These are phyloP conservation scores for Bombus impatiens DNA, from an alignment of 1,140 invertebrate genomes.

Conservation along the genomic window DNA sequence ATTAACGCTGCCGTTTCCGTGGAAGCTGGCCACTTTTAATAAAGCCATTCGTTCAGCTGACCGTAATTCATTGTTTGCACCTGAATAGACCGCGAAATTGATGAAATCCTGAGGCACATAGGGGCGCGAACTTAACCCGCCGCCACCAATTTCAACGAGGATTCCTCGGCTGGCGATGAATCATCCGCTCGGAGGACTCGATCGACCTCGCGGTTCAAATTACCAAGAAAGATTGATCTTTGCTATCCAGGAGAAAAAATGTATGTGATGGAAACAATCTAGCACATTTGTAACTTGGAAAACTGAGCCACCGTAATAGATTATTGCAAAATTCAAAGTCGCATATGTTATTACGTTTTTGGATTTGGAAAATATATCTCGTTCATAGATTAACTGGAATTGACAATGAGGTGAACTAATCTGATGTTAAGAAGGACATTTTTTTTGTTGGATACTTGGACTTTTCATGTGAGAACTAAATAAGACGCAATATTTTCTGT, in stretches of 20 bases:
- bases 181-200: constrained; percentile 50
- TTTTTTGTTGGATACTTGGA: too few species aligned
- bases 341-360: background rate
- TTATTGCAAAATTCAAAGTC: background rate
- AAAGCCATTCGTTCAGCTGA: constrained; percentile 47
- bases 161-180: constrained; percentile 61
- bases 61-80: constrained; percentile 55
- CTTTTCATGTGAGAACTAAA: too few species aligned
- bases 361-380: background rate
- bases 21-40: constrained; percentile 34
- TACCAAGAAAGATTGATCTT: background rate
- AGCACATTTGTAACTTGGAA: background rate
- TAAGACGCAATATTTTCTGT: too few species aligned
- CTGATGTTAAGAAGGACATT: background rate
- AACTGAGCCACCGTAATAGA: too few species aligned
- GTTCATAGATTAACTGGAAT: too few species aligned
- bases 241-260: background rate
- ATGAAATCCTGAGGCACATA: constrained; percentile 53
- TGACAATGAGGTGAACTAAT: too few species aligned
- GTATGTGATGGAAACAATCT: background rate
- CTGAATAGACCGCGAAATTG: constrained; percentile 58
- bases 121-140: constrained; percentile 41
- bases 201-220: constrained; percentile 29
- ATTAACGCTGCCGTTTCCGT: constrained; percentile 39
- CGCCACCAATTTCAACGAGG: constrained; percentile 53